Evolutionary conservation across 2,888 invertebrate species (phyloP).

Genomic region (Tubulanus polymorphus): DNA sequence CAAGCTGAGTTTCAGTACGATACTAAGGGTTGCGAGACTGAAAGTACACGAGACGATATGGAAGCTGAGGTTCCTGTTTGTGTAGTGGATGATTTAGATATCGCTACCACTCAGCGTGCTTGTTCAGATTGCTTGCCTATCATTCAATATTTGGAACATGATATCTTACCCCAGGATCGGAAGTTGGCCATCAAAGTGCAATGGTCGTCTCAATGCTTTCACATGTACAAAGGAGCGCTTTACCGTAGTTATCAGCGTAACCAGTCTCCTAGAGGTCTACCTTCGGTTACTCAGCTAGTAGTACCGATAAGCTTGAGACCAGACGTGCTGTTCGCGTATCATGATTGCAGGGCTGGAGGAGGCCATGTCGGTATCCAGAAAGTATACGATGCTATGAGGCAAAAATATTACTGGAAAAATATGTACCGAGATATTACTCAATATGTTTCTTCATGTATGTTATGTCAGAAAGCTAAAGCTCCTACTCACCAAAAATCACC

Average conservation of each 20-base stretch:
- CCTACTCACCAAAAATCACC: not conserved
- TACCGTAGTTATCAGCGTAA: constrained; percentile 13
- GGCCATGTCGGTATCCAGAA: not conserved
- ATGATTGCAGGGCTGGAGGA: constrained; percentile 14
- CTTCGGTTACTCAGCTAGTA: constrained; percentile 8
- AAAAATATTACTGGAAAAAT: not conserved
- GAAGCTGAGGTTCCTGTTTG: no score
- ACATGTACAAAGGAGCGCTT: constrained; percentile 11
- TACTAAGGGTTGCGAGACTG: no score
- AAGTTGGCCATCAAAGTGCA: constrained; percentile 6
- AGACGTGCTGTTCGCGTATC: constrained; percentile 13
- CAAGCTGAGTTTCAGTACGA: no score
- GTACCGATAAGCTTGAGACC: constrained; percentile 11
- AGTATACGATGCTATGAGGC: not conserved
- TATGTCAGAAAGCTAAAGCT: not conserved
- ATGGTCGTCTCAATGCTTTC: constrained; percentile 10
- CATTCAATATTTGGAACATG: constrained; percentile 7
- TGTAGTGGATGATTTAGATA: no score
- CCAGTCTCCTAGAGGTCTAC: not conserved
- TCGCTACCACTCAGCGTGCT: constrained; percentile 10
- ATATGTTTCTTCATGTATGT: not conserved
- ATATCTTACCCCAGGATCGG: constrained; percentile 8
- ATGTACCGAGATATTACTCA: not conserved
- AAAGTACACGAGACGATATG: no score
- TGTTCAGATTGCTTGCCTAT: constrained; percentile 16